phyloP scores from a whole-genome alignment of 2,113 vertebrate genomes.

The Nettapus auritus region DNA sequence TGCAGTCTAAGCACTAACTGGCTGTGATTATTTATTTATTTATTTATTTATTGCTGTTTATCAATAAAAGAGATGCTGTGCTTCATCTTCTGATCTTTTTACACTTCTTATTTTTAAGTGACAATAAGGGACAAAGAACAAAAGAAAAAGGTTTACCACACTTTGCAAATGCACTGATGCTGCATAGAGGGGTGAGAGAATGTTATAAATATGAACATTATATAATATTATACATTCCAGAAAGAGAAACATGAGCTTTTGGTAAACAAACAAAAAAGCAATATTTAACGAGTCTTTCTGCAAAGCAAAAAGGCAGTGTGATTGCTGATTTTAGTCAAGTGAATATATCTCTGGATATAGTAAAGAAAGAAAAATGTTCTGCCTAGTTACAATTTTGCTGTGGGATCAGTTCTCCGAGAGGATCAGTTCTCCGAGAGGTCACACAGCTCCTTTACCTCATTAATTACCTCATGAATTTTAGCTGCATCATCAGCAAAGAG shows the following conservation, averaged over 20 bases:
- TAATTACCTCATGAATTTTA: background rate
- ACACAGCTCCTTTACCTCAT: background rate
- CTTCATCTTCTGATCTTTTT: background rate
- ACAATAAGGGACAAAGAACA: background rate
- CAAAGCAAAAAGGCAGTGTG: background rate
- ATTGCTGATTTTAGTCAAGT: background rate
- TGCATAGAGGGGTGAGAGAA: background rate
- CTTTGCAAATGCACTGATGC: background rate
- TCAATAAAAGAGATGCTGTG: background rate
- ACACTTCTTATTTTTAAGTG: background rate
- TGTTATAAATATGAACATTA: background rate
- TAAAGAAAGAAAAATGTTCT: background rate
- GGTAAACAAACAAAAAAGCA: background rate
- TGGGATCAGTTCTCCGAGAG: too few relatives aligned
- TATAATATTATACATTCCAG: background rate
- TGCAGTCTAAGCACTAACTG: background rate
- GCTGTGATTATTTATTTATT: background rate
- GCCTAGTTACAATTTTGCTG: background rate
- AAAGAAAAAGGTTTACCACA: background rate
- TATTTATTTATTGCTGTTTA: background rate
- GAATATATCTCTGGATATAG: background rate
- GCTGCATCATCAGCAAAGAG: background rate
- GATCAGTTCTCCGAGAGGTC: background rate
- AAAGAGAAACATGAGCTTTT: background rate
- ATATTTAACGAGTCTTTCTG: background rate